phyloP scores from a whole-genome alignment of 2,113 vertebrate genomes.

The Rallus limicola region DNA sequence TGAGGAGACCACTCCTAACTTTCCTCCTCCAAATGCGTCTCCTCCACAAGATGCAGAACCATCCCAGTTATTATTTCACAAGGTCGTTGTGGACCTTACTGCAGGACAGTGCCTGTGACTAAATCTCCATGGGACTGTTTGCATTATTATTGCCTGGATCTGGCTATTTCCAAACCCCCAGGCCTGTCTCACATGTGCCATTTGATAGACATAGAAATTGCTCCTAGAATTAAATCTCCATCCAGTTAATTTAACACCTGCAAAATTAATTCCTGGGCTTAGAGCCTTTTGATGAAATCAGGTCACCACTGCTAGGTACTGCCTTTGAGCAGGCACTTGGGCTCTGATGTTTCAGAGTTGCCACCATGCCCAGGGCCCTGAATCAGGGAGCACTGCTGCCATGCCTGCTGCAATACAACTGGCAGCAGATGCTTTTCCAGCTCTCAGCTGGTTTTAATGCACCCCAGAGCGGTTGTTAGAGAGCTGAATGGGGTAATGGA shows the following conservation, averaged over 20 bases:
- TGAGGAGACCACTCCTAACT: background rate
- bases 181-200: background rate
- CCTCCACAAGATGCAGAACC: background rate
- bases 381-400: background rate
- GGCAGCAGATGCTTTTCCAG: background rate
- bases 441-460: background rate
- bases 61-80: background rate
- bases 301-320: background rate
- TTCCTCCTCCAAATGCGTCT: background rate
- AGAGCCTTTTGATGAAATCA: background rate
- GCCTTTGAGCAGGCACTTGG: rapidly evolving
- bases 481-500: background rate
- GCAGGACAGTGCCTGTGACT: rapidly evolving
- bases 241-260: background rate
- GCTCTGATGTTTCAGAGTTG: background rate
- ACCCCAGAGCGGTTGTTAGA: rapidly evolving
- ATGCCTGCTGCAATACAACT: rapidly evolving
- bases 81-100: background rate
- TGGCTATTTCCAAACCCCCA: background rate
- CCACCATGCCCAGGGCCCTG: rapidly evolving
- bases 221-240: background rate
- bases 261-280: background rate
- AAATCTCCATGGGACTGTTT: background rate
- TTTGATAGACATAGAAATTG: background rate
- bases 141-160: background rate